phyloP scores from a whole-genome alignment of 2,113 vertebrate species.

The Okapia johnstoni region DNA sequence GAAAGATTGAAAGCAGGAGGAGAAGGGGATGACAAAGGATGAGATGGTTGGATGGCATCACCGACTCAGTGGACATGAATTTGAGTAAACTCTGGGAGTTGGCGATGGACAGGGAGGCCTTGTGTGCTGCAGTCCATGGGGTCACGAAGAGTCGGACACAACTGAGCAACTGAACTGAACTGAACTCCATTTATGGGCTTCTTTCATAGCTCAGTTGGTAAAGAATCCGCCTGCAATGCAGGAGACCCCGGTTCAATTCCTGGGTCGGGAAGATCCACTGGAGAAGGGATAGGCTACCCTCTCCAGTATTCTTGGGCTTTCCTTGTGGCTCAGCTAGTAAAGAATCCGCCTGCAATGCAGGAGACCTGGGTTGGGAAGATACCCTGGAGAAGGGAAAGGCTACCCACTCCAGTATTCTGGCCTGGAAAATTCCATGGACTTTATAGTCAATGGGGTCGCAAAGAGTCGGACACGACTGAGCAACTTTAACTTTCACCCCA shows the following conservation, averaged over 20 bases:
- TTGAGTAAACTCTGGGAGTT: neutral
- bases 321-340: neutral
- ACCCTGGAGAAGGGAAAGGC: neutral
- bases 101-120: neutral
- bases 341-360: neutral
- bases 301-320: neutral
- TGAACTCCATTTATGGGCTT: neutral
- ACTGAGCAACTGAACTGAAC: neutral
- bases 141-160: rapidly evolving
- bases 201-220: neutral
- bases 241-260: neutral
- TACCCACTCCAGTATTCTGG: neutral
- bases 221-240: neutral
- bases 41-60: neutral
- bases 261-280: rapidly evolving
- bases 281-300: neutral
- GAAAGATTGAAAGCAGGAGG: neutral
- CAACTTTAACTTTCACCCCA: neutral
- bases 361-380: neutral
- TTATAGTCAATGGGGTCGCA: neutral
- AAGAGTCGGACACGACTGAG: neutral
- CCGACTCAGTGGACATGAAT: neutral
- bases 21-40: neutral
- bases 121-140: neutral
- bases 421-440: neutral